Conservation (phyloP, 2,113 vertebrate species). For the Chloropsis hardwickii region DNA sequence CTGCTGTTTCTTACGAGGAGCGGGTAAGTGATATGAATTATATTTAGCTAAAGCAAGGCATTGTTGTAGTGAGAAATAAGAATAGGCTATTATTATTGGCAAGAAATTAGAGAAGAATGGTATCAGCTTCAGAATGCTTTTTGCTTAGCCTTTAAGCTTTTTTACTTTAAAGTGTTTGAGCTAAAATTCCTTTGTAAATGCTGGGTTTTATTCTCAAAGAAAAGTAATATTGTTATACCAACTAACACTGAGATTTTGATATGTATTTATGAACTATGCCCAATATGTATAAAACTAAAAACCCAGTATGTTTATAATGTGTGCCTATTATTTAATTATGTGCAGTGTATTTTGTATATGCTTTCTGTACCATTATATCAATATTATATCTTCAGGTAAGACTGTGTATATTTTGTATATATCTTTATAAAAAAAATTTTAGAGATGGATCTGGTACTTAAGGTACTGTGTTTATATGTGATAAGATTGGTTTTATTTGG, state of each 20-base stretch:
- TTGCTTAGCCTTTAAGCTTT: constrained; percentile 4
- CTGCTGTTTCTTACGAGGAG: constrained; percentile 52
- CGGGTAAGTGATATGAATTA: constrained; percentile 70
- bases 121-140: constrained; percentile 4
- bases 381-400: background rate
- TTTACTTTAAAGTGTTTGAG: background rate
- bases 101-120: constrained; percentile 19
- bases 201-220: background rate
- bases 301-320: background rate
- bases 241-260: background rate
- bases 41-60: constrained; percentile 8
- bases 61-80: background rate
- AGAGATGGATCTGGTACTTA: background rate
- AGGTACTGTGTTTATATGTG: background rate
- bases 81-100: constrained; percentile 22
- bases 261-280: background rate
- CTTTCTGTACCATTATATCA: background rate
- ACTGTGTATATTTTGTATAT: background rate
- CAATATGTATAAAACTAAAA: background rate
- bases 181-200: background rate
- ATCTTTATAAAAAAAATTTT: background rate
- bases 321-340: background rate
- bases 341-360: background rate
- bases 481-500: background rate
- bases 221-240: background rate